Conservation (phyloP, 1,140 invertebrate species). For the Lasaia peninsularis region DNA sequence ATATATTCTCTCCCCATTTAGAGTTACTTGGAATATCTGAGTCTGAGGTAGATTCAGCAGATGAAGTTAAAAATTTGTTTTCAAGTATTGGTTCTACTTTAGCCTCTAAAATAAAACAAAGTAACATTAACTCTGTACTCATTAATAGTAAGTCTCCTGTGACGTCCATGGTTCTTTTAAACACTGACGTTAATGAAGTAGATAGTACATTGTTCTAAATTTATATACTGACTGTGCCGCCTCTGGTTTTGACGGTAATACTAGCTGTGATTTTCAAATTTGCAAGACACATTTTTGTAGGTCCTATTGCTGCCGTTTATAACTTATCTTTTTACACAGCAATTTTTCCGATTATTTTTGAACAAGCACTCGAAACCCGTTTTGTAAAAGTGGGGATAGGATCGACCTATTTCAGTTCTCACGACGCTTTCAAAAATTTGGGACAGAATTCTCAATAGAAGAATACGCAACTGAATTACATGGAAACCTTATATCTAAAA, state of each 20-base stretch:
- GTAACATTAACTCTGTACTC: too few species aligned
- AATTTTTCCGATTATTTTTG: slow-evolving; percentile 6
- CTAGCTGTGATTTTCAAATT: neutral
- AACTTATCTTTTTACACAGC: neutral
- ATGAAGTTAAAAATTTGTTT: too few species aligned
- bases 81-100: too few species aligned
- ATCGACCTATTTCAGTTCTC: too few species aligned
- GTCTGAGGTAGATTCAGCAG: too few species aligned
- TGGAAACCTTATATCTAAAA: neutral
- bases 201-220: neutral
- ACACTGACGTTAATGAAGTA: neutral
- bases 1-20: too few species aligned
- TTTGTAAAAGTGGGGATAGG: too few species aligned
- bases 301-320: neutral
- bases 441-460: slow-evolving; percentile 7
- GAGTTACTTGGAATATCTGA: too few species aligned
- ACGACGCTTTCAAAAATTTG: slow-evolving; percentile 3
- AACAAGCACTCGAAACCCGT: slow-evolving; percentile 1
- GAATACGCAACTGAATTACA: neutral
- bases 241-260: neutral
- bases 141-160: too few species aligned
- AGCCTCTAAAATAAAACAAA: too few species aligned
- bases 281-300: neutral
- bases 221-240: neutral
- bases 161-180: neutral